phyloP scores from a whole-genome alignment of 2,797 vertebrate species.

The Poecilia velifera region DNA sequence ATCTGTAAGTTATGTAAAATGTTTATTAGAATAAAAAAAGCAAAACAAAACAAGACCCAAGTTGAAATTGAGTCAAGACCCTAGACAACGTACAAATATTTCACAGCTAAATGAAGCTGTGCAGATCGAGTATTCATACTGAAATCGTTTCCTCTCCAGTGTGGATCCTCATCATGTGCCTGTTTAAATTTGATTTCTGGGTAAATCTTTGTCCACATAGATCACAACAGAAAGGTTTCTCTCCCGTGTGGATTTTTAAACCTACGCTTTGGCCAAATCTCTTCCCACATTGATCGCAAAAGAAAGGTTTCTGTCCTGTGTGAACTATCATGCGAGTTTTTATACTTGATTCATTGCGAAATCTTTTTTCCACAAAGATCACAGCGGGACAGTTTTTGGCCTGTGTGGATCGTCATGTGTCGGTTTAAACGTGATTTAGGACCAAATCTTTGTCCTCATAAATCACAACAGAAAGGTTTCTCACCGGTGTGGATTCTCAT shows the following conservation, averaged over 20 bases:
- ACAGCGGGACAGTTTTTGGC: neutral
- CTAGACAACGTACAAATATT: too few relatives aligned
- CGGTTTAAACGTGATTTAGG: neutral
- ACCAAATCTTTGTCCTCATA: neutral
- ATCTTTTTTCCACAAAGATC: neutral
- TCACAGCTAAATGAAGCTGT: too few relatives aligned
- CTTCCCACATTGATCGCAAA: neutral
- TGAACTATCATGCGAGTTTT: neutral
- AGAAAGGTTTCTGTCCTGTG: neutral
- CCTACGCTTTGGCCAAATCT: neutral
- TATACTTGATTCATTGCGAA: neutral
- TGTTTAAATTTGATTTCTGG: neutral
- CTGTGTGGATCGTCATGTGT: neutral
- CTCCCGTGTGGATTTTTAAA: neutral
- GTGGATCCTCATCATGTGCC: neutral
- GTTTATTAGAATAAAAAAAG: too few relatives aligned
- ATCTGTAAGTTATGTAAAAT: too few relatives aligned
- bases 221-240: neutral
- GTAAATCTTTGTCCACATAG: neutral
- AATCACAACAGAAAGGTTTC: neutral
- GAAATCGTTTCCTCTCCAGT: neutral
- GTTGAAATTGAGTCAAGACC: too few relatives aligned
- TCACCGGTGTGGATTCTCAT: too few relatives aligned
- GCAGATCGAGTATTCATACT: too few relatives aligned
- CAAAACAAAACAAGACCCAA: too few relatives aligned